phyloP scores from a whole-genome alignment of 2,113 vertebrate species.

The Cyprinus carpio region DNA sequence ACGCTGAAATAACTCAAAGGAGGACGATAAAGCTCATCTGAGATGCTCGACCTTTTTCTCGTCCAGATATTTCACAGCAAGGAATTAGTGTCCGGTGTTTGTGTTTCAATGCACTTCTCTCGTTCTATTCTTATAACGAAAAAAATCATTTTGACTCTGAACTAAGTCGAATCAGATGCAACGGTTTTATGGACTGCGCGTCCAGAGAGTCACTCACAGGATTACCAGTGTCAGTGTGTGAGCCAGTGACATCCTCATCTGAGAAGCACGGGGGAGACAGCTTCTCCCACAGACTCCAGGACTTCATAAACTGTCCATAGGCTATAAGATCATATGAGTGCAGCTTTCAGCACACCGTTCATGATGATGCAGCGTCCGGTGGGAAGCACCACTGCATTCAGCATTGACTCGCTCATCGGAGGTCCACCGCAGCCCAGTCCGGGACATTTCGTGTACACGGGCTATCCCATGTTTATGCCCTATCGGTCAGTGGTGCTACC shows the following conservation, averaged over 20 bases:
- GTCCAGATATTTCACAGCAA: slow-evolving; percentile 28
- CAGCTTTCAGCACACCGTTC: slow-evolving; percentile 83
- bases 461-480: slow-evolving; percentile 97
- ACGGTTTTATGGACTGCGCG: slow-evolving; percentile 1
- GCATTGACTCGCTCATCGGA: slow-evolving; percentile 94
- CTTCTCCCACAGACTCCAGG: slow-evolving; percentile 8
- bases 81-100: slow-evolving; percentile 8
- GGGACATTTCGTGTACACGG: slow-evolving; percentile 91
- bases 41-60: slow-evolving; percentile 8
- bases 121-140: background rate
- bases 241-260: background rate
- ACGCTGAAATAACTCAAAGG: slow-evolving; percentile 24
- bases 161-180: slow-evolving; percentile 51
- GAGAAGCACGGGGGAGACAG: slow-evolving; percentile 10
- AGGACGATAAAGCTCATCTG: background rate
- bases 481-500: slow-evolving; percentile 92
- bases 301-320: background rate
- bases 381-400: slow-evolving; percentile 92
- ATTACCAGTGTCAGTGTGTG: slow-evolving; percentile 47
- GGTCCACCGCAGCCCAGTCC: slow-evolving; percentile 87
- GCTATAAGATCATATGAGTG: slow-evolving; percentile 81
- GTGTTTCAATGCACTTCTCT: background rate
- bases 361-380: slow-evolving; percentile 96
- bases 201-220: slow-evolving; percentile 36
- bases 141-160: background rate